A percentile compares a stretch with the other conserved stretches of the same genome.
Evolutionary conservation across 37 sponge, comb jelly and placozoan species (phyloP).

Genomic region (Amphimedon queenslandica): DNA sequence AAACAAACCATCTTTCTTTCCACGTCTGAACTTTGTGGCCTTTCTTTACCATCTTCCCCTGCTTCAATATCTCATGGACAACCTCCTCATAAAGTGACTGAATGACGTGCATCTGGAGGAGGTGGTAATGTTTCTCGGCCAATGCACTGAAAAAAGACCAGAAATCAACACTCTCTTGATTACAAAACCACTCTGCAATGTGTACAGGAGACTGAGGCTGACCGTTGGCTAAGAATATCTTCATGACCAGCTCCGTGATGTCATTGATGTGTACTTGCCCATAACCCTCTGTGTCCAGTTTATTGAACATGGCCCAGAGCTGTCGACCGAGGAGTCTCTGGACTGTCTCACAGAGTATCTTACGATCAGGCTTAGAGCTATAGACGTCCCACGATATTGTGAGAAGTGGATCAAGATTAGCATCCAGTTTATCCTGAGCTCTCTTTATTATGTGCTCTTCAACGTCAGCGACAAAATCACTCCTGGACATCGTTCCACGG

Average conservation of each 20-base stretch:
- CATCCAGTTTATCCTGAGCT: not conserved
- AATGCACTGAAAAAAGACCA: conserved; percentile 27
- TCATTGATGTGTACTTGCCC: conserved; percentile 33
- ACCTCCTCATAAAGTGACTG: conserved; percentile 5
- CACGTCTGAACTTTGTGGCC: conserved; percentile 58
- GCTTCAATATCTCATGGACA: conserved; percentile 36
- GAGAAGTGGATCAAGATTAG: conserved; percentile 8
- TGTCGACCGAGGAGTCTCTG: not conserved
- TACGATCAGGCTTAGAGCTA: not conserved
- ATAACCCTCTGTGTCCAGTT: conserved; percentile 31
- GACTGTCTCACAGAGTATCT: not conserved
- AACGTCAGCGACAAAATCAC: conserved; percentile 5
- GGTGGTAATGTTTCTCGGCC: conserved; percentile 7
- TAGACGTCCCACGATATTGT: conserved; percentile 30
- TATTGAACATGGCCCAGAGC: conserved; percentile 53
- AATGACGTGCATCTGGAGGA: not conserved
- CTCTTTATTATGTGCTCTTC: conserved; percentile 13
- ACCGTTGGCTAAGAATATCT: conserved; percentile 26
- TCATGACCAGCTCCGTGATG: conserved; percentile 22
- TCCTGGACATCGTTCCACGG: not conserved
- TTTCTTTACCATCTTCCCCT: conserved; percentile 55
- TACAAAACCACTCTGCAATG: conserved; percentile 47
- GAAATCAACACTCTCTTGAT: conserved; percentile 23
- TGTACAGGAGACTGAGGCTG: conserved; percentile 8
- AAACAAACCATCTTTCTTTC: conserved; percentile 59